Conservation (phyloP, 2,113 vertebrate species). For the Brachypteracias leptosomus region DNA sequence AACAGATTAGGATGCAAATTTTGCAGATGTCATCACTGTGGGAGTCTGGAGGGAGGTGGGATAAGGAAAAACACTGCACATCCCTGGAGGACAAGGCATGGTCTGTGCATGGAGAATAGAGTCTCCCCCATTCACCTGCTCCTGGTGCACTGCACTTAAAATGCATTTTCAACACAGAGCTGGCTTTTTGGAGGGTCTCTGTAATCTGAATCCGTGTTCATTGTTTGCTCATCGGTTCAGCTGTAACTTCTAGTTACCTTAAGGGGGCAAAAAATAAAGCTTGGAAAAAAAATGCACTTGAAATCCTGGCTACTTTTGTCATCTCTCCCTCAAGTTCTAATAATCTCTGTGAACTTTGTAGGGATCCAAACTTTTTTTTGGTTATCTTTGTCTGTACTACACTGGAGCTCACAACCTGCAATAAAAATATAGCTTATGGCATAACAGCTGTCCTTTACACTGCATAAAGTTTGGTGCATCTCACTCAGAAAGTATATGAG, state of each 20-base stretch:
- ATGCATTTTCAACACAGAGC: not conserved
- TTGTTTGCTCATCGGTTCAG: not conserved
- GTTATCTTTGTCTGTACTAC: not conserved
- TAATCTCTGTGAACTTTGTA: not conserved
- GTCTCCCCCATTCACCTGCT: not conserved
- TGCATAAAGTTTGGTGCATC: not conserved
- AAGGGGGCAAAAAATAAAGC: not conserved
- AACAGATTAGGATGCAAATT: not conserved
- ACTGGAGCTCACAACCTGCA: not conserved
- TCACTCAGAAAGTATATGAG: not conserved
- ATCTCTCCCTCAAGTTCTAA: not conserved
- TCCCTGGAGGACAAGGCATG: not conserved
- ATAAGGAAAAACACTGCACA: rapidly evolving
- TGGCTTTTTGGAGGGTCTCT: not conserved
- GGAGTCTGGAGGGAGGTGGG: not conserved
- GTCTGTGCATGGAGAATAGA: slow-evolving; percentile 11
- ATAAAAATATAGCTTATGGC: not conserved
- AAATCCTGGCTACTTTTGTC: not conserved
- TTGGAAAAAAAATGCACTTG: not conserved
- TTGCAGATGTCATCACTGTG: not conserved
- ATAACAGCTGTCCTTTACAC: not conserved
- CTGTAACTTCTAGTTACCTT: not conserved
- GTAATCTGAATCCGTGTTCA: not conserved
- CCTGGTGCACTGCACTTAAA: not conserved
- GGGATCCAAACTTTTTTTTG: not conserved